Conservation (phyloP, 2,888 invertebrate genomes). For the Cyclophora punctaria region DNA sequence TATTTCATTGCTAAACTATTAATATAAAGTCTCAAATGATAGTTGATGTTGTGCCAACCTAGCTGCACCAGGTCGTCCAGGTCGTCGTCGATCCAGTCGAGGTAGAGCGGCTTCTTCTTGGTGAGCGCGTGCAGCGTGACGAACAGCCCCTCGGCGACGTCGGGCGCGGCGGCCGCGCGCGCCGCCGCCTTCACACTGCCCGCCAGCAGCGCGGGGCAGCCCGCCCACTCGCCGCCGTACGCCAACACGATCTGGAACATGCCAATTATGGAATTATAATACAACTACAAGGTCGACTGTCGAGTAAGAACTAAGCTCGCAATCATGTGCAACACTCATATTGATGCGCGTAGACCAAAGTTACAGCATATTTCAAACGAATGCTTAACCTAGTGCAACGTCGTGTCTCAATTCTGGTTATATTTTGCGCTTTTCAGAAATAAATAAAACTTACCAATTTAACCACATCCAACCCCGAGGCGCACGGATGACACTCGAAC, state of each 20-base stretch:
- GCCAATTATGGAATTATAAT: too few relatives aligned
- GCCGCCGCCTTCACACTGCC: conserved; percentile 45
- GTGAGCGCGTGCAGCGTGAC: conserved; percentile 76
- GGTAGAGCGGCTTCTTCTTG: conserved; percentile 76
- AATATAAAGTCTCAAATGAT: too few relatives aligned
- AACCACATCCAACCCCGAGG: conserved; percentile 81
- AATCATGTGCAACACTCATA: too few relatives aligned
- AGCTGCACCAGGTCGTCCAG: conserved; percentile 46
- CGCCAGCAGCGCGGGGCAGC: conserved; percentile 35
- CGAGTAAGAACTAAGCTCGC: too few relatives aligned
- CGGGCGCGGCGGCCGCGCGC: conserved; percentile 76
- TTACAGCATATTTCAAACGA: too few relatives aligned
- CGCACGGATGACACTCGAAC: conserved; percentile 80
- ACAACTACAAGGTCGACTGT: too few relatives aligned
- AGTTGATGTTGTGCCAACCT: conserved; percentile 27
- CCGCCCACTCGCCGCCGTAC: conserved; percentile 49
- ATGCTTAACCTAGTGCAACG: too few relatives aligned
- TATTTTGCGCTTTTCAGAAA: too few relatives aligned
- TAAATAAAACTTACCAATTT: conserved; percentile 75
- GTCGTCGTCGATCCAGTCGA: conserved; percentile 49
- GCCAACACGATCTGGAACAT: conserved; percentile 50
- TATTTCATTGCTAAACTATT: too few relatives aligned
- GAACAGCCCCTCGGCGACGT: conserved; percentile 83
- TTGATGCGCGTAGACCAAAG: too few relatives aligned
- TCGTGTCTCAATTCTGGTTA: too few relatives aligned